phyloP scores from a whole-genome alignment of 2,888 invertebrate genomes.

The Kryphioiulus occultus region DNA sequence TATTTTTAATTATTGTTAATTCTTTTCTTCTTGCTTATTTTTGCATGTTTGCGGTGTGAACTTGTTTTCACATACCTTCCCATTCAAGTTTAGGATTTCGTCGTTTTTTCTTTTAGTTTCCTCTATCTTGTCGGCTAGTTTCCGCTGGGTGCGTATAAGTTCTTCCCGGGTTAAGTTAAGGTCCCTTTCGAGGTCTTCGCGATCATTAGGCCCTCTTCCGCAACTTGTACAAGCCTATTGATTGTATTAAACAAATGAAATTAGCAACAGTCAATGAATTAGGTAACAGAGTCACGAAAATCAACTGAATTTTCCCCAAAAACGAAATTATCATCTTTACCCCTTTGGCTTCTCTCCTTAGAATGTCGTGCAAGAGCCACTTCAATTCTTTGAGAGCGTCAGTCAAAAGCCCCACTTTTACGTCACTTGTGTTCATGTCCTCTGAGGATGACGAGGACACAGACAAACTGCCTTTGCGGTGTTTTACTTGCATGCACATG shows the following conservation, averaged over 20 bases:
- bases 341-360: slow-evolving; percentile 55
- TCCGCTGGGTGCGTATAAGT: slow-evolving; percentile 52
- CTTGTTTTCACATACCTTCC: neutral
- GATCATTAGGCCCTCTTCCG: slow-evolving; percentile 55
- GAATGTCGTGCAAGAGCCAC: slow-evolving; percentile 58
- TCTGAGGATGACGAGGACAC: slow-evolving; percentile 56
- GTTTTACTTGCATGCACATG: slow-evolving; percentile 62
- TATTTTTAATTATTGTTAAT: no score
- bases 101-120: slow-evolving; percentile 45
- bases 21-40: no score
- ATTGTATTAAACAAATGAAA: neutral
- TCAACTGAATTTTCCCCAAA: neutral
- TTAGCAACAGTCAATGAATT: neutral
- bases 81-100: slow-evolving; percentile 34
- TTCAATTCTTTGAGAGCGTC: slow-evolving; percentile 59
- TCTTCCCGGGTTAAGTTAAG: slow-evolving; percentile 54
- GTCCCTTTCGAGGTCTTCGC: slow-evolving; percentile 55
- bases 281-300: neutral
- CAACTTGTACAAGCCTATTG: slow-evolving; percentile 56
- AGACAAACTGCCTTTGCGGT: slow-evolving; percentile 56
- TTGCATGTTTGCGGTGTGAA: no score
- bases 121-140: slow-evolving; percentile 48
- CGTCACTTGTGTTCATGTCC: slow-evolving; percentile 55
- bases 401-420: slow-evolving; percentile 56
- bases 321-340: slow-evolving; percentile 51